phyloP scores from a whole-genome alignment of 2,888 invertebrate species.

The Dioctria rufipes region DNA sequence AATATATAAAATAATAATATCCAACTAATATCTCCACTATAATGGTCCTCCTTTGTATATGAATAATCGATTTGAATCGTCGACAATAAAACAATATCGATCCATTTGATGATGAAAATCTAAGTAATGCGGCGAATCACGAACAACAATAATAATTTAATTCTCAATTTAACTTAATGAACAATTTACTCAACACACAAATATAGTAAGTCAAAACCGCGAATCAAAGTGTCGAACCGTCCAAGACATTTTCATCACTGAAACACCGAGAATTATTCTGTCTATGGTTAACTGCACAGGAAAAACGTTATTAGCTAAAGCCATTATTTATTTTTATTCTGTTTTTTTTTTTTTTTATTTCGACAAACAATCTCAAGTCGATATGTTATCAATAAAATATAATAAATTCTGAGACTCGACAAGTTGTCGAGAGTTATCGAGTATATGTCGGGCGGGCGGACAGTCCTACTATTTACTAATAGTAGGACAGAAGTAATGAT shows the following conservation, averaged over 20 bases:
- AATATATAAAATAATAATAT: too few relatives aligned
- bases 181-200: background rate
- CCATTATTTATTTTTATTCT: slow-evolving; percentile 10
- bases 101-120: too few relatives aligned
- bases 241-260: slow-evolving; percentile 45
- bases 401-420: slow-evolving; percentile 26
- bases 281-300: slow-evolving; percentile 18
- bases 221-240: slow-evolving; percentile 35
- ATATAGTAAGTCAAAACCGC: background rate
- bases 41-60: too few relatives aligned
- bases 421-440: slow-evolving; percentile 6
- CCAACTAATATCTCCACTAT: too few relatives aligned
- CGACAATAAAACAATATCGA: too few relatives aligned
- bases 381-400: slow-evolving; percentile 47
- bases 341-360: slow-evolving; percentile 1
- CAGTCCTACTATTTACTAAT: background rate
- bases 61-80: too few relatives aligned
- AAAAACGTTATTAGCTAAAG: slow-evolving; percentile 38
- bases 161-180: background rate
- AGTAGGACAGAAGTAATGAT: too few relatives aligned
- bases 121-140: too few relatives aligned
- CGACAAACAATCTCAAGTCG: slow-evolving; percentile 43
- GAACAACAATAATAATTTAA: too few relatives aligned
- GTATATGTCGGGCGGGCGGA: background rate
- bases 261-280: slow-evolving; percentile 8